These are phyloP conservation scores for Papio anubis DNA, from an alignment of 2,113 vertebrate species.

Conservation along the genomic window DNA sequence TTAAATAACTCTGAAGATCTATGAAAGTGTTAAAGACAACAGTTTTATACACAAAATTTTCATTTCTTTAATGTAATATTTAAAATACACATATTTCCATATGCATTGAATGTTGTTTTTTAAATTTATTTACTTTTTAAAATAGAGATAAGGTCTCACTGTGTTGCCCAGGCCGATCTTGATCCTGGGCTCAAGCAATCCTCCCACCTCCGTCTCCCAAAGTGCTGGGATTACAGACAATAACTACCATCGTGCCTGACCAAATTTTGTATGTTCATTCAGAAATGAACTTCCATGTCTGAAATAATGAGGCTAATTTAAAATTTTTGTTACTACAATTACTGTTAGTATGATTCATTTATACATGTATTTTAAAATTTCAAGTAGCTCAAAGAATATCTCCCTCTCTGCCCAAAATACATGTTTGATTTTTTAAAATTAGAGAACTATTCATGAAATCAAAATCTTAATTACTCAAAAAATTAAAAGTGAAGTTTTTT, in stretches of 20 bases:
- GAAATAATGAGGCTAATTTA: neutral
- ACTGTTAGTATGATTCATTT: neutral
- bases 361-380: neutral
- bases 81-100: neutral
- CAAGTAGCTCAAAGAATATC: neutral
- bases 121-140: too few relatives aligned
- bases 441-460: neutral
- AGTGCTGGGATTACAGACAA: too few relatives aligned
- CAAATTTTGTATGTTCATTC: neutral
- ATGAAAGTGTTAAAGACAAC: neutral
- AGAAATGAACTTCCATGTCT: conserved; percentile 15
- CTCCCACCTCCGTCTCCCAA: too few relatives aligned
- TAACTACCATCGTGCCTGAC: too few relatives aligned
- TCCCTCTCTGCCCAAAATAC: neutral
- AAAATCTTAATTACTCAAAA: conserved; percentile 20
- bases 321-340: neutral
- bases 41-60: neutral
- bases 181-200: too few relatives aligned
- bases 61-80: neutral
- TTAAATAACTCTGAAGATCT: neutral
- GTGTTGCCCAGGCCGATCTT: too few relatives aligned
- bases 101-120: neutral
- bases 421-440: neutral
- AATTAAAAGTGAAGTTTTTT: neutral
- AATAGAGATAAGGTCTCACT: too few relatives aligned